Conservation (phyloP, 2,113 vertebrate species). For the Galemys pyrenaicus region DNA sequence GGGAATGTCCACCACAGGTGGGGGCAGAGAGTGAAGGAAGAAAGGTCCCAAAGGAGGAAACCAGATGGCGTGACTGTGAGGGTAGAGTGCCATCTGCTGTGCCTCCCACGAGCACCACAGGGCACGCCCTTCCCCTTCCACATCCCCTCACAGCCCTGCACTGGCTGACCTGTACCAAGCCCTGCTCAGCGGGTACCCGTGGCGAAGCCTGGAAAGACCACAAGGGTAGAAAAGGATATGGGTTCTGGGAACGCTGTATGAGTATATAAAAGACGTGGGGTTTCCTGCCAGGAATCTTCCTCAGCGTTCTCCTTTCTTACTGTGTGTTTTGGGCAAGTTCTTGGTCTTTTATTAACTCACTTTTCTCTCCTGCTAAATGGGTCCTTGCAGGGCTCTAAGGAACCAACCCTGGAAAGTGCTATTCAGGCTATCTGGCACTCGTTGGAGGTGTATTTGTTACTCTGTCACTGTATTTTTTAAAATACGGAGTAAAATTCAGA, state of each 20-base stretch:
- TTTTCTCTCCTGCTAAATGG: background rate
- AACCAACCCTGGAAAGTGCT: background rate
- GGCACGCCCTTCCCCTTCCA: background rate
- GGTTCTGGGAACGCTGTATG: background rate
- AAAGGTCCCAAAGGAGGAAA: background rate
- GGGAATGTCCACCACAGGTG: background rate
- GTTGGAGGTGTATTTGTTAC: background rate
- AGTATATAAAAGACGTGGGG: background rate
- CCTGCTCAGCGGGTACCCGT: background rate
- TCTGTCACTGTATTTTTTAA: background rate
- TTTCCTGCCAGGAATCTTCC: background rate
- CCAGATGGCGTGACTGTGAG: background rate
- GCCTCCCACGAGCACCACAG: background rate
- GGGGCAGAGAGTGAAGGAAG: background rate
- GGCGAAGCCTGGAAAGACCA: background rate
- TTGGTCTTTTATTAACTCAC: background rate
- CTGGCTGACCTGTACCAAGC: background rate
- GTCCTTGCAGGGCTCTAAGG: background rate
- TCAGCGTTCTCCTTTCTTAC: background rate
- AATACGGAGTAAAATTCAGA: background rate
- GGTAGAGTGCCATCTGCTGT: slow-evolving; percentile 15
- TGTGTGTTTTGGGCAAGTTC: background rate
- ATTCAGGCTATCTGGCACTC: background rate
- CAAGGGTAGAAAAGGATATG: fast-evolving
- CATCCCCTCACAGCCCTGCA: background rate